Base-by-base conservation (phyloP, 2,888 invertebrate genomes). In the Dexiosoma caninum region DNA sequence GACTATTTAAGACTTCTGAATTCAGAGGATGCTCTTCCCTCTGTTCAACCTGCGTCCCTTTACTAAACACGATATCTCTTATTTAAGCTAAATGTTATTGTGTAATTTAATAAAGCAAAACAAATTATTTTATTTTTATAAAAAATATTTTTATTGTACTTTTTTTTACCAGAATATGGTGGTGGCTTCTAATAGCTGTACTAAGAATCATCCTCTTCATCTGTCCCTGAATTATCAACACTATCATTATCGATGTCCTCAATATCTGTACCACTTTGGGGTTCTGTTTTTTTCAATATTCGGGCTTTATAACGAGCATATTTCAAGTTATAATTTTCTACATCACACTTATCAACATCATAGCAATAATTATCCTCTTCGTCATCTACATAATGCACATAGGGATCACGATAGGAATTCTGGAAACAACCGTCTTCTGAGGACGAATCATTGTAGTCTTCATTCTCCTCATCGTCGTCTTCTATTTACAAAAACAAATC, bases 221-320 rank as follows among this genome's bases (percentile, higher is more conserved):
- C 74, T 27, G 74, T 49, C 21, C 42, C 55, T 9, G 32, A 32
- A n/a, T 21, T 42, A 21, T 57, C 37, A 53, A 40, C 42, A n/a
- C 42, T n/a, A 2, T 67, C 62, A 32, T 51, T 55, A 40, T 66
- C 69, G 6, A 7, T 35, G 0, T 71, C 72, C 0, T 72, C 82
- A 6, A 82, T 78, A 0, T 83, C 79, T 0, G 79, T 77, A 2
- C 80, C 83, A 5, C 81, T 82, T 4, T 82, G 76, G 1, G 60
- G 75, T 4, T 83, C 82, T 7, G 70, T 42, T n/a, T 85, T 83
- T 2, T 85, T 85, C 0, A 86, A 42, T 0, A 92, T 88, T 77
- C 88, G 92, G 0, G 93, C 92, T 87, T 93, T 94, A 85, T 94
- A 95, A 78, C 91, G 92, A 0, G 94, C 94, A 84, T 95, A 95